Base-by-base conservation (phyloP, 2,888 invertebrate species). In the Punctoribates punctum region DNA sequence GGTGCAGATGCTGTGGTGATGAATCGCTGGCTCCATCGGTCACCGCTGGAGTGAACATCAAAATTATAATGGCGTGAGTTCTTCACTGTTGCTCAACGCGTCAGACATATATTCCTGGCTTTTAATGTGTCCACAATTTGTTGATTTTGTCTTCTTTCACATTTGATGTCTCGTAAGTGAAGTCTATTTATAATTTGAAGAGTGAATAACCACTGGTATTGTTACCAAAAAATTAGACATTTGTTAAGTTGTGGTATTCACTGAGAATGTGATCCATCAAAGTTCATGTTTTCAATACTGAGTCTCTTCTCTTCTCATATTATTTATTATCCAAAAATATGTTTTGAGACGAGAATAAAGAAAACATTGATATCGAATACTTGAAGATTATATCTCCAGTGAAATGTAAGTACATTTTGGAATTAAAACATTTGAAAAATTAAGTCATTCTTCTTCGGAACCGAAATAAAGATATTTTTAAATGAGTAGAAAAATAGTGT, bases 21-120 rank as follows among this genome's bases (percentile, higher is more conserved):
- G 60, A 6, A 60, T 60, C 60, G 25, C 60, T 65, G 65, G 65
- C 65, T 65, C 65, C 65, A 65, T 65, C 65, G 65, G 65, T 65
- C 65, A 65, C 65, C 65, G 3, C 3, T 5, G 15, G 25, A 29
- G 65, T n/a, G 65, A 65, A 65, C 65, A 65, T 57, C 29, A 65
- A 65, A 65, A 65, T 17, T 29, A 65, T 34, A 65, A 65, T 65
- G 65, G 65, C 65, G 65, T 65, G 29, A 65, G 15, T 65, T 65
- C 65, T 65, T 34, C 65, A 65, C 29, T 29, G 25, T 29, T 65
- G 65, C 65, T 29, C 65, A 65, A 65, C 27, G 8, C n/a, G 65
- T 65, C 65, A 65, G 25, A 65, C 65, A 27, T n/a, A n/a, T n/a
- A n/a, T n/a, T n/a, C n/a, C n/a, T n/a, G n/a, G n/a, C n/a, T n/a